phyloP scores from a whole-genome alignment of 1,140 invertebrate genomes.

The Drosophila serrata region DNA sequence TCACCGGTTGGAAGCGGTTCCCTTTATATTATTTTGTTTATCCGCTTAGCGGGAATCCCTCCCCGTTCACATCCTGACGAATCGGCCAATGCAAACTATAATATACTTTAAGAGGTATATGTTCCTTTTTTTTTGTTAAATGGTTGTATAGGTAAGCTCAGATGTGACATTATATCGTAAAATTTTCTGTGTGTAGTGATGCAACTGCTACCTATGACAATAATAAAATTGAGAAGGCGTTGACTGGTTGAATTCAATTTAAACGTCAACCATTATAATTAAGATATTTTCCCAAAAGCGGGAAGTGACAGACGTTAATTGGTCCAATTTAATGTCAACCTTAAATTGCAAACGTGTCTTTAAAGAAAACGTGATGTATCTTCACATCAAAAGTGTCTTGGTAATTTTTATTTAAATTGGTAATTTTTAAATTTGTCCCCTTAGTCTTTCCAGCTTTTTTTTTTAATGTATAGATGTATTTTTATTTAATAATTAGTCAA shows the following conservation, averaged over 20 bases:
- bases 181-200: background rate
- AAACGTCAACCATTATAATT: conserved; percentile 9
- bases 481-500: too few relatives aligned
- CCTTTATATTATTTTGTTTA: conserved; percentile 14
- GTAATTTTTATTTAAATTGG: background rate
- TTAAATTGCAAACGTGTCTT: conserved; percentile 11
- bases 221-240: conserved; percentile 15
- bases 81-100: background rate
- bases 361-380: conserved; percentile 15
- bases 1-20: conserved; percentile 44
- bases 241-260: conserved; percentile 1
- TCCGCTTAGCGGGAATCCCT: conserved; percentile 12
- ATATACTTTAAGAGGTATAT: background rate
- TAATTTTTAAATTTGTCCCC: background rate
- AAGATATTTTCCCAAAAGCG: conserved; percentile 17
- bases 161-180: background rate
- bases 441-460: too few relatives aligned
- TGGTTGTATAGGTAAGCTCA: background rate
- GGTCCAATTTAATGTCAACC: conserved; percentile 3
- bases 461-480: too few relatives aligned
- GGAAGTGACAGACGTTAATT: conserved; percentile 23
- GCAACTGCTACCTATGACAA: conserved; percentile 7
- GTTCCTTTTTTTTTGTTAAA: background rate
- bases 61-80: conserved; percentile 8
- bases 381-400: background rate